Percentiles rank a stretch among this genome's conserved stretches.
Evolutionary conservation across 2,888 invertebrate genomes (phyloP).

Genomic region (Cecidostiba fungosa): DNA sequence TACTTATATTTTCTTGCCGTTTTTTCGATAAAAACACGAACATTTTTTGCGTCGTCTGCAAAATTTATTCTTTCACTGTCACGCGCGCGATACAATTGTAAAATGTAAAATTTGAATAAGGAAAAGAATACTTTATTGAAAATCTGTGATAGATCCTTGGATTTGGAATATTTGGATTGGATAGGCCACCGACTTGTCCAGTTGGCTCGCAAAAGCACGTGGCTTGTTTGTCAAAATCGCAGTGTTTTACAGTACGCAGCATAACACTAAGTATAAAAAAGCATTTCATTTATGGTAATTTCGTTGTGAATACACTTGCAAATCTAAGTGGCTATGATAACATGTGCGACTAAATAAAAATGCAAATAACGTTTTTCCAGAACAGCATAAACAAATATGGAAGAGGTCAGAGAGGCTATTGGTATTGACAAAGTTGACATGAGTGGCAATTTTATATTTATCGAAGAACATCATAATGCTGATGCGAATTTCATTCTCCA

Average conservation of each 20-base stretch:
- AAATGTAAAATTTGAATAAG: too few species aligned
- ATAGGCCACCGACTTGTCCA: not conserved
- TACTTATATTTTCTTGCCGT: too few species aligned
- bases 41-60: too few species aligned
- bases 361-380: constrained; percentile 8
- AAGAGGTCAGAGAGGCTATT: constrained; percentile 79
- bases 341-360: not conserved
- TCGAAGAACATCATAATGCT: constrained; percentile 86
- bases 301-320: too few species aligned
- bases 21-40: too few species aligned
- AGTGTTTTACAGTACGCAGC: too few species aligned
- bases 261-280: too few species aligned
- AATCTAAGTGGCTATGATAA: not conserved
- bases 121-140: not conserved
- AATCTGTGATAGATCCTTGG: not conserved
- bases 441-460: constrained; percentile 83
- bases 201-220: not conserved
- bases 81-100: too few species aligned
- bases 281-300: too few species aligned
- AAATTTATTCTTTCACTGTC: too few species aligned
- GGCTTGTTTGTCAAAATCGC: not conserved
- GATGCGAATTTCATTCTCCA: constrained; percentile 88
- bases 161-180: not conserved
- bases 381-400: constrained; percentile 45
- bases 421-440: constrained; percentile 84